These are phyloP conservation scores for Dynastes grantii DNA, from an alignment of 2,888 invertebrate species.

Conservation along the genomic window DNA sequence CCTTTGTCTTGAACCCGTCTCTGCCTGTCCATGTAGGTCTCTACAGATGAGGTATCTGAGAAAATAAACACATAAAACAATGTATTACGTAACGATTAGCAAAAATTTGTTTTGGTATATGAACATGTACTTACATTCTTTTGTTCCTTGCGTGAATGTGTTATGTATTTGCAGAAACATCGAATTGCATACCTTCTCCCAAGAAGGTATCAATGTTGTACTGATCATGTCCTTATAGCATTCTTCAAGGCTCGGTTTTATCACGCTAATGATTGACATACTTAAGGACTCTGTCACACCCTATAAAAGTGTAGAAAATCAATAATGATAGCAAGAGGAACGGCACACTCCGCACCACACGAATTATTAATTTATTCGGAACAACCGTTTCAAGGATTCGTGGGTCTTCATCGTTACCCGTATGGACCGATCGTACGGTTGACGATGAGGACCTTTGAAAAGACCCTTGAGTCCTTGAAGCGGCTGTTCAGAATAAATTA, in stretches of 20 bases:
- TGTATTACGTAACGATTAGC: no score
- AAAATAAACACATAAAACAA: slow-evolving; percentile 8
- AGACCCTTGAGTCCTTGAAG: no score
- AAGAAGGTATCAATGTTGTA: slow-evolving; percentile 85
- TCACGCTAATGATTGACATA: slow-evolving; percentile 77
- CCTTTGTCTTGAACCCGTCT: slow-evolving; percentile 68
- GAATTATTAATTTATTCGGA: no score
- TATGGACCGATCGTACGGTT: no score
- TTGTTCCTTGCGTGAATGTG: slow-evolving; percentile 89
- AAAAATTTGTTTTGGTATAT: no score
- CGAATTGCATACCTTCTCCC: slow-evolving; percentile 88
- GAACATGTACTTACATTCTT: slow-evolving; percentile 82
- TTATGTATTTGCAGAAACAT: slow-evolving; percentile 94
- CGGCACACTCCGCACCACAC: no score
- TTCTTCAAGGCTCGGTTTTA: slow-evolving; percentile 83
- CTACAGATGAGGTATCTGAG: slow-evolving; percentile 69
- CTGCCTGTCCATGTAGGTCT: slow-evolving; percentile 69
- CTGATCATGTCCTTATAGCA: slow-evolving; percentile 86
- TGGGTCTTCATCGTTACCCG: no score
- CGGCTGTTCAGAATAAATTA: no score
- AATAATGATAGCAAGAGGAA: background rate
- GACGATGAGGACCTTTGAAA: no score
- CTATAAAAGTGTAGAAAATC: slow-evolving; percentile 69
- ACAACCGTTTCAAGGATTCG: no score
- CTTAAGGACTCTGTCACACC: slow-evolving; percentile 84